Conservation (phyloP, 2,888 invertebrate species). For the Watsonalla cultraria region DNA sequence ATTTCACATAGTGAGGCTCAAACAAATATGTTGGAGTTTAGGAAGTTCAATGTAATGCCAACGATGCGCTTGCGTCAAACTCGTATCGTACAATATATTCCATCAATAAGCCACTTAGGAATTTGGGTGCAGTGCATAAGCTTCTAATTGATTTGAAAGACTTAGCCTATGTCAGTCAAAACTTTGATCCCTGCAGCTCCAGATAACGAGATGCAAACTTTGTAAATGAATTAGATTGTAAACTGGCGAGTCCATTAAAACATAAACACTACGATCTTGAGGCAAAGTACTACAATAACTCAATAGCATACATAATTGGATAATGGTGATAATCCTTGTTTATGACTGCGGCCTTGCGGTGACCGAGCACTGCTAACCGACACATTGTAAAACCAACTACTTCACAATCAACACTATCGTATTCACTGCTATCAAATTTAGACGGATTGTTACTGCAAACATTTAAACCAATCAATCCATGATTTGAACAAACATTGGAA, state of each 20-base stretch:
- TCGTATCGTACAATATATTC: too few relatives aligned
- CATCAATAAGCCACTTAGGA: too few relatives aligned
- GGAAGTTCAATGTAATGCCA: neutral
- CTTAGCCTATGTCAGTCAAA: too few relatives aligned
- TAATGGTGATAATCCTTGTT: constrained; percentile 60
- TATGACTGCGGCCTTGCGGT: constrained; percentile 50
- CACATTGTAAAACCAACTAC: constrained; percentile 12
- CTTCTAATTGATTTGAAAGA: too few relatives aligned
- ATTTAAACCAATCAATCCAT: constrained; percentile 29
- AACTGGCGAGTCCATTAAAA: constrained; percentile 10
- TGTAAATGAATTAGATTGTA: constrained; percentile 14
- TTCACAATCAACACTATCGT: constrained; percentile 4
- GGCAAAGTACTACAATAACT: constrained; percentile 50
- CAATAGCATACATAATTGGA: constrained; percentile 63
- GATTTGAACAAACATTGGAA: constrained; percentile 23
- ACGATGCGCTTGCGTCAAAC: too few relatives aligned
- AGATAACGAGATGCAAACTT: too few relatives aligned
- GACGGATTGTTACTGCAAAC: constrained; percentile 17
- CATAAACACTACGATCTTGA: constrained; percentile 24
- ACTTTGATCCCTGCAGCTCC: too few relatives aligned
- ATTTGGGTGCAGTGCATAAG: too few relatives aligned
- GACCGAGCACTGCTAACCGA: constrained; percentile 31
- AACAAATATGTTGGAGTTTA: neutral
- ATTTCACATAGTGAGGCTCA: neutral
- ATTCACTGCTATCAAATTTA: constrained; percentile 9